phyloP scores from a whole-genome alignment of 2,888 invertebrate genomes.

The Drosophila maculinotata region DNA sequence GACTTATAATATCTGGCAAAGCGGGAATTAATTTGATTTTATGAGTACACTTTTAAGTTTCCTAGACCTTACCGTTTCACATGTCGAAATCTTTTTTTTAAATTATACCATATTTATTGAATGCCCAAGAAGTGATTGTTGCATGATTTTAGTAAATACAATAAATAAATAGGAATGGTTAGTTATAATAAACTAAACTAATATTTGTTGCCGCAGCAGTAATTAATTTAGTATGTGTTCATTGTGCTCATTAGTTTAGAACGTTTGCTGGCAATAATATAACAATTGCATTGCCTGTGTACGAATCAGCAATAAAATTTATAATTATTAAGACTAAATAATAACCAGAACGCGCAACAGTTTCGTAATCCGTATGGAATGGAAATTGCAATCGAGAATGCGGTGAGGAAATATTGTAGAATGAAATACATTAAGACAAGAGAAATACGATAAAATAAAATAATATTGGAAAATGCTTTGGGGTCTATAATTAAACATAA shows the following conservation, averaged over 20 bases:
- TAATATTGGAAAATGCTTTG: conserved; percentile 76
- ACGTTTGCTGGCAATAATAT: conserved; percentile 37
- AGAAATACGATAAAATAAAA: conserved; percentile 44
- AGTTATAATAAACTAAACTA: no score
- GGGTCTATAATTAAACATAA: conserved; percentile 79
- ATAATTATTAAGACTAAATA: conserved; percentile 45
- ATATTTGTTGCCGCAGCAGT: conserved; percentile 1
- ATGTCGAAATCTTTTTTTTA: no score
- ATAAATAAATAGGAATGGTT: background rate
- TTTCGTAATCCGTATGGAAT: conserved; percentile 36
- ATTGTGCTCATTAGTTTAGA: conserved; percentile 47
- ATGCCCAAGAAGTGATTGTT: background rate
- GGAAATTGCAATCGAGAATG: conserved; percentile 41
- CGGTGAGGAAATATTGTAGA: conserved; percentile 13
- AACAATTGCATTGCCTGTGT: conserved; percentile 33
- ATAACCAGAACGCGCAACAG: conserved; percentile 40
- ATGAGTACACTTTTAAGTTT: no score
- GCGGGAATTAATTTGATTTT: no score
- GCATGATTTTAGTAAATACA: background rate
- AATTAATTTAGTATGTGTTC: conserved; percentile 31
- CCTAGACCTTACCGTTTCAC: no score
- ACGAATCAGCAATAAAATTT: conserved; percentile 36
- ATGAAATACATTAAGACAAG: conserved; percentile 14
- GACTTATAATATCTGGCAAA: background rate
- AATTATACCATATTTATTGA: no score